phyloP scores from a whole-genome alignment of 2,888 invertebrate species.

The Hirtodrosophila trivittata region DNA sequence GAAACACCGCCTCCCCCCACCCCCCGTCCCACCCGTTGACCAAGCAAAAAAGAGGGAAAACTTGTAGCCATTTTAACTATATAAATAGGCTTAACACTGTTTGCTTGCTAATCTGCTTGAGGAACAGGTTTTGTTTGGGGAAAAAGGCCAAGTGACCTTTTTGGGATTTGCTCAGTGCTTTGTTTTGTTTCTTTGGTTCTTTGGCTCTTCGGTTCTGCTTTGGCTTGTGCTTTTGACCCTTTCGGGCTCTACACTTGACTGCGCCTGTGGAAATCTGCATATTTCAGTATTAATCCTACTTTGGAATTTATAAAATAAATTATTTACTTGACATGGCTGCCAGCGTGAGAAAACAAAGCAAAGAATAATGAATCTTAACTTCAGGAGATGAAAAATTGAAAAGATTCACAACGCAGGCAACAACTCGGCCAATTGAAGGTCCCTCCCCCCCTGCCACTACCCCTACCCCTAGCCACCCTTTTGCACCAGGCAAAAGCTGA shows the following conservation, averaged over 20 bases:
- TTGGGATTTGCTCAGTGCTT: constrained; percentile 51
- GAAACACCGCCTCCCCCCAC: background rate
- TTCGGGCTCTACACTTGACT: constrained; percentile 54
- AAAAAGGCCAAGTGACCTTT: constrained; percentile 54
- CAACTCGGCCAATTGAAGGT: constrained; percentile 35
- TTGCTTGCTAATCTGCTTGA: constrained; percentile 68
- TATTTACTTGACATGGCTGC: constrained; percentile 65
- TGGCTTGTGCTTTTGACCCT: constrained; percentile 41
- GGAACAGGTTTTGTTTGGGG: constrained; percentile 55
- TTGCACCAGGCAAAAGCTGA: constrained; percentile 5
- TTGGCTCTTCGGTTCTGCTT: background rate
- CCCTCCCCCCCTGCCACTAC: too few relatives aligned
- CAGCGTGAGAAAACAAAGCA: constrained; percentile 14
- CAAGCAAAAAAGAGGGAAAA: constrained; percentile 19
- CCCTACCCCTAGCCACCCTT: too few relatives aligned
- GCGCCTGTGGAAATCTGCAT: constrained; percentile 68
- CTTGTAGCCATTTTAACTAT: constrained; percentile 59
- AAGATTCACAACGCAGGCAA: constrained; percentile 11
- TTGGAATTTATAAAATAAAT: constrained; percentile 78
- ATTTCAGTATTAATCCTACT: constrained; percentile 78
- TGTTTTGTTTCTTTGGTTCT: constrained; percentile 32
- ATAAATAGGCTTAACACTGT: constrained; percentile 72
- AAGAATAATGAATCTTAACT: constrained; percentile 56
- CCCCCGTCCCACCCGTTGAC: too few relatives aligned
- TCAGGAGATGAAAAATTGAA: constrained; percentile 61